Base-by-base conservation (phyloP, 2,113 vertebrate genomes). In the Tragulus kanchil region DNA sequence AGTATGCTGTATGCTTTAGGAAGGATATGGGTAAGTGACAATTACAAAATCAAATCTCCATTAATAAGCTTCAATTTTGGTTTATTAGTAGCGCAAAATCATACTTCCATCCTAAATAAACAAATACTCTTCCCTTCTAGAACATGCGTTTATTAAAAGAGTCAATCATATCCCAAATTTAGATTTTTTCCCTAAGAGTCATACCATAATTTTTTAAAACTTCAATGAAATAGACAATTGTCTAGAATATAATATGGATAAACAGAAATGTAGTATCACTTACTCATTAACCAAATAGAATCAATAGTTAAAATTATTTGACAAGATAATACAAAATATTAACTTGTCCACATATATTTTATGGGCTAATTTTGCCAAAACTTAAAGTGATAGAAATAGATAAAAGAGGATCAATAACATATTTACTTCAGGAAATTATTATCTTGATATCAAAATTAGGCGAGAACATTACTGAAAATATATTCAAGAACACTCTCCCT, bases 21-120 rank as follows among this genome's bases (percentile, higher is more conserved):
- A 94, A 52, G 91, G 15, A 28, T 85, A 36, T 85, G 75, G 17
- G 45, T 77, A 69, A 82, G 56, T 89, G 59, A 50, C 25, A 89
- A 88, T 89, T 85, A 67, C 50, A 85, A 90, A 95, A 77, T 89
- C n/a, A 82, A 61, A 94, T 42, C 19, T 61, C 11, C 14, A 85
- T 92, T 82, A 82, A 82, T 58, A 89, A 45, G 62, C 4, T 85
- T 28, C 5, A 89, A 0, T 75, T 42, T 79, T 36, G 91, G 52
- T 16, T 42, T 84, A n/a, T 75, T 9, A 73, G 91, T 95, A 79
- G 84, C 11, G 31, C 1, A 42, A 94, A 85, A 86, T 85, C n/a
- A 89, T 4, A 50, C 67, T 62, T 91, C 11, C 71, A 28, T 81
- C 21, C 50, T 54, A 67, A 85, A 52, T 1, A 89, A 56, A 45